These are phyloP conservation scores for Ridgeia piscesae DNA, from an alignment of 1,140 invertebrate genomes.

Conservation along the genomic window DNA sequence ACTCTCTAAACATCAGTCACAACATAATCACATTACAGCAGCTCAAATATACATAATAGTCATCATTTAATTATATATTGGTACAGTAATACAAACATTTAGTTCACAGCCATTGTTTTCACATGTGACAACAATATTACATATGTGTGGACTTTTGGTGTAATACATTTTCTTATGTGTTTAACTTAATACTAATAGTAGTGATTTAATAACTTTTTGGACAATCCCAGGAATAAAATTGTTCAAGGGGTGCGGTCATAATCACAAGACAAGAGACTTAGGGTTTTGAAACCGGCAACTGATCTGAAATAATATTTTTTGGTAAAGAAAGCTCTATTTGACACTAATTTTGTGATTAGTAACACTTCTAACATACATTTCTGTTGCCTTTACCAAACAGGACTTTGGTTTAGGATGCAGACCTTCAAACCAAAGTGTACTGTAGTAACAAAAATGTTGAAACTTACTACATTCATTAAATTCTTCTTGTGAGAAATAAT, in stretches of 20 bases:
- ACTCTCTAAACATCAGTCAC: not conserved
- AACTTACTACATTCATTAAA: not conserved
- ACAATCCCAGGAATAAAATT: not conserved
- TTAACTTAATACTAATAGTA: not conserved
- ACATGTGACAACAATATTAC: not conserved
- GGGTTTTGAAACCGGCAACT: too few species aligned
- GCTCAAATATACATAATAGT: not conserved
- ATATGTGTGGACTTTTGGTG: too few species aligned
- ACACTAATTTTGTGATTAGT: not conserved
- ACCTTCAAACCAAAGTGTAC: not conserved
- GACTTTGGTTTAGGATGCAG: too few species aligned
- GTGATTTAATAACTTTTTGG: not conserved
- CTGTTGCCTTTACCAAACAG: not conserved
- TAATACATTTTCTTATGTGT: not conserved
- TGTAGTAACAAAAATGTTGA: not conserved
- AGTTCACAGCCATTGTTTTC: not conserved
- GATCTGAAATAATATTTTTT: too few species aligned
- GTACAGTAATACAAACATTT: not conserved
- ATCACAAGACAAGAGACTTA: not conserved
- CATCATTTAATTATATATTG: not conserved
- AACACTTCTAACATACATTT: not conserved
- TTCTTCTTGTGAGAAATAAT: not conserved
- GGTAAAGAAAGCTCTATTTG: not conserved
- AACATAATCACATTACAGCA: not conserved
- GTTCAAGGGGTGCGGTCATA: not conserved